A percentile compares a stretch with the other conserved stretches of the same genome.
Evolutionary conservation across 2,888 invertebrate genomes (phyloP).

Genomic region (Apamea anceps): DNA sequence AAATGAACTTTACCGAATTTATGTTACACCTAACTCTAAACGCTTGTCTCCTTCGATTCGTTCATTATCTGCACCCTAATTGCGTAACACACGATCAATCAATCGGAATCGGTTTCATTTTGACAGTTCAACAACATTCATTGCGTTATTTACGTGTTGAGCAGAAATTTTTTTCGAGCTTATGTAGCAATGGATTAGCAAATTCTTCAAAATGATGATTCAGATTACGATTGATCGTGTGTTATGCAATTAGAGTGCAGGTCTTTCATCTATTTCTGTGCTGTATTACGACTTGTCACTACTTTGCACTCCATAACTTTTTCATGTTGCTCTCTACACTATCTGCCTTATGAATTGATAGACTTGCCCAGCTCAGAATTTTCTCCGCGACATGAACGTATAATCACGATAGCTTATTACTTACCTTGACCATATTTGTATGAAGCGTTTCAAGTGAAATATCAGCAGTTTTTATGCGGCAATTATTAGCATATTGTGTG

Average conservation of each 20-base stretch:
- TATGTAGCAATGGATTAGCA: too few relatives aligned
- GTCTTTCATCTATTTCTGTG: slow-evolving; percentile 3
- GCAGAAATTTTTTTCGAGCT: too few relatives aligned
- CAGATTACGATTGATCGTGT: too few relatives aligned
- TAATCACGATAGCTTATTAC: slow-evolving; percentile 58
- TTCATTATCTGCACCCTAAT: too few relatives aligned
- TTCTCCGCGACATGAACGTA: slow-evolving; percentile 30
- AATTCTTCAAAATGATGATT: too few relatives aligned
- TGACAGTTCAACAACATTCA: too few relatives aligned
- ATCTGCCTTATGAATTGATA: background rate
- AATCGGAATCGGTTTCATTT: too few relatives aligned
- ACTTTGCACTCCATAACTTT: background rate
- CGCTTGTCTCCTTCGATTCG: background rate
- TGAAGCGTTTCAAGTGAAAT: slow-evolving; percentile 69
- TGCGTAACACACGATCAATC: too few relatives aligned
- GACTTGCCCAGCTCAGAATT: slow-evolving; percentile 12
- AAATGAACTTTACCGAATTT: background rate
- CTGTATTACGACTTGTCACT: background rate
- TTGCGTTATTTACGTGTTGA: too few relatives aligned
- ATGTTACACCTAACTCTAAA: background rate
- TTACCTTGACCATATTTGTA: slow-evolving; percentile 68
- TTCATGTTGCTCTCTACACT: background rate
- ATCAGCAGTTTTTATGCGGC: slow-evolving; percentile 70
- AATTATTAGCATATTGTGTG: slow-evolving; percentile 81
- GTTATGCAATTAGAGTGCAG: too few relatives aligned